These are phyloP conservation scores for Trachymyrmex septentrionalis DNA, from an alignment of 1,140 invertebrate species.

Conservation along the genomic window DNA sequence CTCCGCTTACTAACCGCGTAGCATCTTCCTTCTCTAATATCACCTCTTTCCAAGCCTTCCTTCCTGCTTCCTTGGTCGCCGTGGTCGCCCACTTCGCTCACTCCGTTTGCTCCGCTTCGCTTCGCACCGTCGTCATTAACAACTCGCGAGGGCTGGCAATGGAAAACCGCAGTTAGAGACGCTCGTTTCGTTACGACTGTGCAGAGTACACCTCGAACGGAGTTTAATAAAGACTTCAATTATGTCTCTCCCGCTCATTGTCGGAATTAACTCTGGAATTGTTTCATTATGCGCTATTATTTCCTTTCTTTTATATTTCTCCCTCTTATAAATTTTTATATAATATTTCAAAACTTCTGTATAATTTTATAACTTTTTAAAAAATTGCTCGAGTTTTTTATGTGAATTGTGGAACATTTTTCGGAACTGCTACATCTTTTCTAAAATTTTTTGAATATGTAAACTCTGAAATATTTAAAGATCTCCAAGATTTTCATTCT, in stretches of 20 bases:
- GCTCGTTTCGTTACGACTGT: background rate
- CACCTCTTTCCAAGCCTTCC: conserved; percentile 17
- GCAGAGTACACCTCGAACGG: background rate
- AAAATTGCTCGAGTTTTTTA: too few species aligned
- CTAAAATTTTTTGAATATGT: too few species aligned
- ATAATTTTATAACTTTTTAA: too few species aligned
- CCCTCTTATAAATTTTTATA: too few species aligned
- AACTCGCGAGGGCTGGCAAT: background rate
- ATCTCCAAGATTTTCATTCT: too few species aligned
- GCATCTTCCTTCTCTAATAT: conserved; percentile 3
- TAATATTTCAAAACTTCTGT: too few species aligned
- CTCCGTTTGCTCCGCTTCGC: background rate
- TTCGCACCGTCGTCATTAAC: conserved; percentile 20
- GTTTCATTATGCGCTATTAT: background rate
- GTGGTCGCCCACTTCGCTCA: background rate
- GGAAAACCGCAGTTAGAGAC: background rate
- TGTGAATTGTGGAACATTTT: too few species aligned
- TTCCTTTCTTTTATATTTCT: background rate
- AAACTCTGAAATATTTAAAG: too few species aligned
- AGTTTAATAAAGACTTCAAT: background rate
- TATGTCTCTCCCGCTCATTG: background rate
- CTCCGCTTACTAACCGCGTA: background rate
- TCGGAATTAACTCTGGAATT: conserved; percentile 8
- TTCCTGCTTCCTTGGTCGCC: conserved; percentile 8
- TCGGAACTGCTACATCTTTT: too few species aligned